phyloP scores from a whole-genome alignment of 2,113 vertebrate genomes.

The Lepisosteus osseus region DNA sequence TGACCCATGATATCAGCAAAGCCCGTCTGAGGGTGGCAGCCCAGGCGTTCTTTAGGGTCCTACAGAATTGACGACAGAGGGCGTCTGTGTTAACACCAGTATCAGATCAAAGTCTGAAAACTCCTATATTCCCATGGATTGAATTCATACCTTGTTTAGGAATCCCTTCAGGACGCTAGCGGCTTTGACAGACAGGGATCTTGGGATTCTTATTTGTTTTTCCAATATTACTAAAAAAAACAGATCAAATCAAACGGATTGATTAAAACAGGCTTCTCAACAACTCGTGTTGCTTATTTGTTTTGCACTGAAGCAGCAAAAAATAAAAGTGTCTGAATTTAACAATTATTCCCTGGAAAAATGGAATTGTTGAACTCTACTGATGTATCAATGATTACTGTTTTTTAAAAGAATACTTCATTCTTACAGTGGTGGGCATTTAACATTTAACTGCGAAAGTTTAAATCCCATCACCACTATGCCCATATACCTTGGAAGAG shows the following conservation, averaged over 20 bases:
- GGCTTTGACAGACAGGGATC: conserved; percentile 96
- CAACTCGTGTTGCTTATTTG: too few species aligned
- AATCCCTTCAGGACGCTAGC: conserved; percentile 97
- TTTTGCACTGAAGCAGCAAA: too few species aligned
- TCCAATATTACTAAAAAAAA: conserved; percentile 89
- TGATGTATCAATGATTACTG: background rate
- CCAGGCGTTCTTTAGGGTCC: conserved; percentile 95
- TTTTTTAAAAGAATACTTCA: too few species aligned
- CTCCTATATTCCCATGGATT: conserved; percentile 12
- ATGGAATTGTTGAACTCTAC: background rate
- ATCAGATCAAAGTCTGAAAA: background rate
- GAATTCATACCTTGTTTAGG: conserved; percentile 87
- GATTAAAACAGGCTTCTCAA: conserved; percentile 8
- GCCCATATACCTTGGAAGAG: conserved; percentile 89
- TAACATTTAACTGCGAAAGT: too few species aligned
- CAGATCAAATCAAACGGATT: background rate
- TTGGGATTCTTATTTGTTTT: conserved; percentile 96
- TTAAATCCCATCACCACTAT: too few species aligned
- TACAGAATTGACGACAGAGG: conserved; percentile 36
- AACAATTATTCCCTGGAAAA: background rate
- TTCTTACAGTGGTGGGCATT: too few species aligned
- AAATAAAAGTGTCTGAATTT: background rate
- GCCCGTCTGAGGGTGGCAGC: conserved; percentile 96
- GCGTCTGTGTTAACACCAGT: too few species aligned
- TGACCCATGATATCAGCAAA: conserved; percentile 97